A percentile compares a stretch with the other conserved stretches of the same genome.
Evolutionary conservation across 2,113 vertebrate species (phyloP).

Genomic region (Coptodon bakossiorum): DNA sequence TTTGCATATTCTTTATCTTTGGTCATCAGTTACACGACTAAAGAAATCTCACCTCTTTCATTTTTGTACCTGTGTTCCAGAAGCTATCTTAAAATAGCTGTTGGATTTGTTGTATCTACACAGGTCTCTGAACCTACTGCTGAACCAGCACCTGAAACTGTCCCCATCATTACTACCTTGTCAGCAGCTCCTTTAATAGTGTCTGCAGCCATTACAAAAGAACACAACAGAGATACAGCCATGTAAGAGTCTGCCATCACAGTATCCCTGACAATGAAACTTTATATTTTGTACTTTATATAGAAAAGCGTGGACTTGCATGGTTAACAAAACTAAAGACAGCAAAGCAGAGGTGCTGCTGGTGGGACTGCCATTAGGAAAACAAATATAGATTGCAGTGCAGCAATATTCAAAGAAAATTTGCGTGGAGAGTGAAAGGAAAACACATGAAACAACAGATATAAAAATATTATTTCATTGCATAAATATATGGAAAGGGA

Average conservation of each 20-base stretch:
- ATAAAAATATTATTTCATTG: not conserved
- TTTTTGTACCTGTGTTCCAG: not conserved
- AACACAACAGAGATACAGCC: not conserved
- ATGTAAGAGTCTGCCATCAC: not conserved
- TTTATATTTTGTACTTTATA: not conserved
- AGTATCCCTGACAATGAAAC: not conserved
- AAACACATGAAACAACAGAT: not conserved
- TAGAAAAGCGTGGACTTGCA: not conserved
- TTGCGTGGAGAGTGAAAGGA: not conserved
- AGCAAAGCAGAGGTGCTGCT: not conserved
- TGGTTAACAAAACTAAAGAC: not conserved
- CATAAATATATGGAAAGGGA: not conserved
- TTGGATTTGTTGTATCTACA: not conserved
- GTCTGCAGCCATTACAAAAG: not conserved
- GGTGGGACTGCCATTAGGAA: not conserved
- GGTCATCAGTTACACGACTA: not conserved
- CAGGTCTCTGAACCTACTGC: not conserved
- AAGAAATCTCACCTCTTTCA: not conserved
- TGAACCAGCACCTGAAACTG: not conserved
- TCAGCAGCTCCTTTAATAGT: not conserved
- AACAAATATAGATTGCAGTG: not conserved
- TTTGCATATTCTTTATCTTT: not conserved
- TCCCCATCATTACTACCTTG: not conserved
- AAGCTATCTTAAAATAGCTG: not conserved
- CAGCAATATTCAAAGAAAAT: not conserved